phyloP scores from a whole-genome alignment of 1,140 invertebrate species.

The Pentalonia nigronervosa region DNA sequence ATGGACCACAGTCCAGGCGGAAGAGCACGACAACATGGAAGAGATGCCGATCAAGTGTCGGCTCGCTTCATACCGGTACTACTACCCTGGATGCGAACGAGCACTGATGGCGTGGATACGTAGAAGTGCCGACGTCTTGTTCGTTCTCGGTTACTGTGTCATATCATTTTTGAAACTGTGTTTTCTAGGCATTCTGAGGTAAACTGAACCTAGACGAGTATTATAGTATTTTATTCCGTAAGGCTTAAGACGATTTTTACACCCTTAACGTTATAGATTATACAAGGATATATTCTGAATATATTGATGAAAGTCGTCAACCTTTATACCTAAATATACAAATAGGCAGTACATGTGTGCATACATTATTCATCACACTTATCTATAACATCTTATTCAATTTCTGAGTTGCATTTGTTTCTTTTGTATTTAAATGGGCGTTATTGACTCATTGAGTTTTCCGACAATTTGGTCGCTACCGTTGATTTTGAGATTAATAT shows the following conservation, averaged over 20 bases:
- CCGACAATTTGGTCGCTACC: neutral
- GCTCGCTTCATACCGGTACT: constrained; percentile 62
- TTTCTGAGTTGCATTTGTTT: neutral
- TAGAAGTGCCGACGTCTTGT: constrained; percentile 79
- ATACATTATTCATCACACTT: constrained; percentile 17
- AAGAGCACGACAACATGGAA: constrained; percentile 53
- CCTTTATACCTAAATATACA: neutral
- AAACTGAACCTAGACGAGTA: constrained; percentile 60
- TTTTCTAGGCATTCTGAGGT: constrained; percentile 83
- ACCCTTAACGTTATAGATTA: neutral
- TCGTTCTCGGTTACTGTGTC: constrained; percentile 87
- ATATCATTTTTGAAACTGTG: constrained; percentile 89
- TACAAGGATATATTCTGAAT: neutral
- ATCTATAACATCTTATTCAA: neutral
- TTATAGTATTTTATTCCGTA: neutral
- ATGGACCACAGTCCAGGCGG: constrained; percentile 59
- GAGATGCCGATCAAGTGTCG: constrained; percentile 61
- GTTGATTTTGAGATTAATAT: neutral
- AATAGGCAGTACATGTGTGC: neutral
- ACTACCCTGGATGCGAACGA: constrained; percentile 73
- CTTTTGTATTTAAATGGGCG: constrained; percentile 24
- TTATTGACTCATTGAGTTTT: neutral
- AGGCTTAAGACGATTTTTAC: neutral
- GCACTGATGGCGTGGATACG: constrained; percentile 77
- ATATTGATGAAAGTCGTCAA: neutral